Evolutionary conservation across 2,797 vertebrate genomes (phyloP), one percentile per base, ranked within the genome.

Genomic region (Sardinella longiceps): DNA sequence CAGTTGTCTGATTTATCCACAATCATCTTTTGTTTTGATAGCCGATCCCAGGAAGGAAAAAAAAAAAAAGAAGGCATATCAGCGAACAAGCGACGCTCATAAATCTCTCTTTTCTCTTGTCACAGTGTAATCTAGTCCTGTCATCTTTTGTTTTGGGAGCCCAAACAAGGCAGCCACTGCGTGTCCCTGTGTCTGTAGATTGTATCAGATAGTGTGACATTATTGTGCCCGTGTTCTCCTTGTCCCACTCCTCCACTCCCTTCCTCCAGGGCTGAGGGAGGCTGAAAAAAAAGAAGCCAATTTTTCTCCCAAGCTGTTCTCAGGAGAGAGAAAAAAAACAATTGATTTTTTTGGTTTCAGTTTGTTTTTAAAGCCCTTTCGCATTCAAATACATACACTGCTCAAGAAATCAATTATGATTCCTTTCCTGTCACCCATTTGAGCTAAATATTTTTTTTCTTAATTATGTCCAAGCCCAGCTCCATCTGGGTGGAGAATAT

Each of bases 171-270:
- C 51, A 83, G 84, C 84, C 84, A 80, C 81, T 89, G 87, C 51
- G 82, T 77, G 70, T 50, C 60, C 82, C 91, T 88, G 91, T 88
- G 91, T 90, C 39, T 86, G 88, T 87, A 90, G 87, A 90, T 89
- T 87, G 91, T 87, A 90, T 90, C 90, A 85, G 91, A 92, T 92
- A 92, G 91, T 90, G 88, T 88, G 85, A 10, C 87, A 92, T 90
- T 88, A 86, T 88, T 51, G 30, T 83, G 90, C 33, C 33, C 37
- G 37, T 77, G 70, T 43, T 77, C 70, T 70, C 14, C 66, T 70
- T 83, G 86, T 82, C 63, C 82, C 60, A 60, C 50, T 82, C 88
- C 37, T 88, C 63, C 81, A 83, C 33, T 80, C 82, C 74, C 2
- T 83, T 85, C 70, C 81, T 53, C 43, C 33, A 46, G 80, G 80